These are phyloP conservation scores for Falcaria lacertinaria DNA, from an alignment of 2,888 invertebrate species.

Conservation along the genomic window DNA sequence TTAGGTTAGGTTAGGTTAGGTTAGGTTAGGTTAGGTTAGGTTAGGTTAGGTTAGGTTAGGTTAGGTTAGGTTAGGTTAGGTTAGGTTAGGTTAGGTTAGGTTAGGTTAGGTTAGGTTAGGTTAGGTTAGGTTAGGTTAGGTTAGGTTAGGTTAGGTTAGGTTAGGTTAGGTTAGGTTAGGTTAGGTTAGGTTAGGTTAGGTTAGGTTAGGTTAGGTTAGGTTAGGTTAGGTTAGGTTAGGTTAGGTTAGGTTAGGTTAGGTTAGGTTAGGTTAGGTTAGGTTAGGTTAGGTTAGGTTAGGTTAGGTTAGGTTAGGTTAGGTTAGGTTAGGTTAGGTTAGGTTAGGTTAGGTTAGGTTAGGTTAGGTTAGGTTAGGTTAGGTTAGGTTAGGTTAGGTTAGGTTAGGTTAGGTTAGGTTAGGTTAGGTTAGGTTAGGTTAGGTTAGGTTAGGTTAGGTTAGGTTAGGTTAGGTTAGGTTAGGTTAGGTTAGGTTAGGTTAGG, in stretches of 20 bases:
- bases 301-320: constrained; percentile 6
- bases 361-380: constrained; percentile 5
- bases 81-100: background rate
- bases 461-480: constrained; percentile 12
- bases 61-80: constrained; percentile 8
- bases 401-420: constrained; percentile 5
- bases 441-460: constrained; percentile 1
- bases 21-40: constrained; percentile 19
- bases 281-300: constrained; percentile 6
- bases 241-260: constrained; percentile 8
- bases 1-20: constrained; percentile 16
- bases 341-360: constrained; percentile 5
- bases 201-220: constrained; percentile 10
- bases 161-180: constrained; percentile 4
- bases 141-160: constrained; percentile 4
- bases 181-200: constrained; percentile 5
- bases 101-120: constrained; percentile 2
- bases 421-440: constrained; percentile 6
- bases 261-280: constrained; percentile 7
- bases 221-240: constrained; percentile 10
- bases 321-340: constrained; percentile 7
- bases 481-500: constrained; percentile 13
- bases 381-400: constrained; percentile 5
- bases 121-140: constrained; percentile 6
- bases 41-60: constrained; percentile 22